Evolutionary conservation across 2,113 vertebrate genomes (phyloP).

Genomic region (Poicephalus meyeri): DNA sequence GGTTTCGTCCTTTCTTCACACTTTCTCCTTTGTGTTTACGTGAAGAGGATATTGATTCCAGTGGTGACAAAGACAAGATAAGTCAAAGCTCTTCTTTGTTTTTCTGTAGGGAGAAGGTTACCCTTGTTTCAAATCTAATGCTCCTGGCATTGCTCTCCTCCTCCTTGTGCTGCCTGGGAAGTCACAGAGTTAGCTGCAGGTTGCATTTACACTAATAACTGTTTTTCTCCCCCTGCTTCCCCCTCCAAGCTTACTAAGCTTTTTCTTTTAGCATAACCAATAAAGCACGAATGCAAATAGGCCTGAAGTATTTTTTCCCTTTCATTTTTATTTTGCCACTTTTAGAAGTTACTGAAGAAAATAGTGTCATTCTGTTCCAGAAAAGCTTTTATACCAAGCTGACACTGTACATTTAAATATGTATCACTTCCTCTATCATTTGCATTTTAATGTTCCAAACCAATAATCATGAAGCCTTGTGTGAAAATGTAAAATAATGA

Average conservation of each 20-base stretch:
- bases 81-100: background rate
- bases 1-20: background rate
- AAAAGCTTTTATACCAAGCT: slow-evolving; percentile 49
- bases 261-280: slow-evolving; percentile 28
- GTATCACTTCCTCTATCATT: slow-evolving; percentile 66
- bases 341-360: slow-evolving; percentile 35
- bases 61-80: background rate
- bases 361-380: slow-evolving; percentile 37
- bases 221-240: background rate
- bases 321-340: slow-evolving; percentile 27
- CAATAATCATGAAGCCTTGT: slow-evolving; percentile 75
- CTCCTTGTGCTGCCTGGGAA: slow-evolving; percentile 9
- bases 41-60: background rate
- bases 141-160: rapidly evolving
- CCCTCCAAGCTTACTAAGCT: slow-evolving; percentile 18
- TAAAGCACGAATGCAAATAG: slow-evolving; percentile 19
- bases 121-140: background rate
- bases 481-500: slow-evolving; percentile 70
- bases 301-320: background rate
- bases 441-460: slow-evolving; percentile 80
- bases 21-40: background rate
- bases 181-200: background rate
- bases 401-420: slow-evolving; percentile 62
- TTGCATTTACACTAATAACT: slow-evolving; percentile 60
- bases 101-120: background rate